A percentile compares a stretch with the other conserved stretches of the same genome.
phyloP scores from a whole-genome alignment of 2,888 invertebrate species.

The Galeruca laticollis region DNA sequence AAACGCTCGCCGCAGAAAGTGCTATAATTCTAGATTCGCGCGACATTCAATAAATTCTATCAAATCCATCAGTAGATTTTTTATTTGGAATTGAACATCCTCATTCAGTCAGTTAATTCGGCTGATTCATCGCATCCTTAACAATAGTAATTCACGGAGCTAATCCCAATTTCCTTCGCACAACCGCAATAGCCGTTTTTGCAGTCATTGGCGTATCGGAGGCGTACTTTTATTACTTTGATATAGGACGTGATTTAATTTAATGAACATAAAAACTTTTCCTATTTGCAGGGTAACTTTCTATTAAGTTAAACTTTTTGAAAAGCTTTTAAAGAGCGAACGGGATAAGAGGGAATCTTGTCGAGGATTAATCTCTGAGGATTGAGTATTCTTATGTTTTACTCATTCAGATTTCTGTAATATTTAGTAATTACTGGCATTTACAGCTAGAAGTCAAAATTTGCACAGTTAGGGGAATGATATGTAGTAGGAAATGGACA shows the following conservation, averaged over 20 bases:
- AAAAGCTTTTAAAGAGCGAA: constrained; percentile 13
- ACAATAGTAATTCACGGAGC: constrained; percentile 46
- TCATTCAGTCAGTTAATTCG: constrained; percentile 42
- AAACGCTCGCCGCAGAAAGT: background rate
- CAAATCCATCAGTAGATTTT: constrained; percentile 37
- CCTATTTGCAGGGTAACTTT: constrained; percentile 11
- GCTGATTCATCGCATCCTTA: constrained; percentile 47
- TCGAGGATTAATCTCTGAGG: background rate
- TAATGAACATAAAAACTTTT: constrained; percentile 19
- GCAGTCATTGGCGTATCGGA: constrained; percentile 22
- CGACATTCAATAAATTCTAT: constrained; percentile 37
- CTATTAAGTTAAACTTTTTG: constrained; percentile 4
- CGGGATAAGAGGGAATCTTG: background rate
- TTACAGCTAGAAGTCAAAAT: background rate
- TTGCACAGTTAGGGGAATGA: too few relatives aligned
- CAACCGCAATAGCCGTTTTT: constrained; percentile 31
- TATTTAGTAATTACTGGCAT: too few relatives aligned
- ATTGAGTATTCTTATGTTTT: background rate
- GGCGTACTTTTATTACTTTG: constrained; percentile 16
- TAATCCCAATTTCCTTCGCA: constrained; percentile 48
- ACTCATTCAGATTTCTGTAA: too few relatives aligned
- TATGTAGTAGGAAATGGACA: too few relatives aligned
- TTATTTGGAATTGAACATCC: constrained; percentile 37
- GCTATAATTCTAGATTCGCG: background rate
- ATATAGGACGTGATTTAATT: constrained; percentile 19